A percentile compares a stretch with the other conserved stretches of the same genome.
phyloP scores from a whole-genome alignment of 2,888 invertebrate species.

The Torymus texanus region DNA sequence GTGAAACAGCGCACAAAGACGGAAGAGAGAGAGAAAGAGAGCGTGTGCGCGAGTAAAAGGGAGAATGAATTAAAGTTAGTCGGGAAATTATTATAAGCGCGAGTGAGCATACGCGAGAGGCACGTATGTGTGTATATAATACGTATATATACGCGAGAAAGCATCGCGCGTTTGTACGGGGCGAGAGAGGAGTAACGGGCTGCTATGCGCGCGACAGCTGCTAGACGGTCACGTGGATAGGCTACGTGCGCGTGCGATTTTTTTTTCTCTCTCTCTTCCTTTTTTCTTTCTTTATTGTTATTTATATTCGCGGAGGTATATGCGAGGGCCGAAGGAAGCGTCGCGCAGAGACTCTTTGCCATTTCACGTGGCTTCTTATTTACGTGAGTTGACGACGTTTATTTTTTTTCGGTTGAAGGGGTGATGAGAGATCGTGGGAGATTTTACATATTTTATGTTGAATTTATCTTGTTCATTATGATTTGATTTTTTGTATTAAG shows the following conservation, averaged over 20 bases:
- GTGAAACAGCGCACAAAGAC: background rate
- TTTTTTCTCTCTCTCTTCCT: slow-evolving; percentile 27
- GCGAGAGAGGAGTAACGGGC: slow-evolving; percentile 43
- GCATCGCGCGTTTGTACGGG: background rate
- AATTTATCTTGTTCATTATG: no score
- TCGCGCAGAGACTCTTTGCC: background rate
- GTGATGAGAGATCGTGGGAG: no score
- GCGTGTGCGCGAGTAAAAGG: background rate
- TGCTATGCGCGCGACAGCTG: slow-evolving; percentile 65
- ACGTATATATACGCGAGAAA: no score
- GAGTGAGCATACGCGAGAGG: background rate
- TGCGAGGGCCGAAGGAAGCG: background rate
- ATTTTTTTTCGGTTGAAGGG: no score
- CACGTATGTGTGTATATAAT: slow-evolving; percentile 54
- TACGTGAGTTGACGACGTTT: background rate
- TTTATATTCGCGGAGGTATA: slow-evolving; percentile 39
- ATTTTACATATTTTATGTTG: no score
- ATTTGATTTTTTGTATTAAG: no score
- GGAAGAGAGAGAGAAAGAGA: slow-evolving; percentile 5
- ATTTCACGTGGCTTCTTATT: slow-evolving; percentile 6
- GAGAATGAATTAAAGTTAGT: slow-evolving; percentile 17
- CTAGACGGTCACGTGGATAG: slow-evolving; percentile 64
- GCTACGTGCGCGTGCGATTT: no score
- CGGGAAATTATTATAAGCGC: slow-evolving; percentile 33
- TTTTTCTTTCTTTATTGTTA: slow-evolving; percentile 45